Evolutionary conservation across 92 coral and sea anemone genomes (phyloP), one percentile per base, ranked within the genome.

Genomic region (Virgularia gustaviana): DNA sequence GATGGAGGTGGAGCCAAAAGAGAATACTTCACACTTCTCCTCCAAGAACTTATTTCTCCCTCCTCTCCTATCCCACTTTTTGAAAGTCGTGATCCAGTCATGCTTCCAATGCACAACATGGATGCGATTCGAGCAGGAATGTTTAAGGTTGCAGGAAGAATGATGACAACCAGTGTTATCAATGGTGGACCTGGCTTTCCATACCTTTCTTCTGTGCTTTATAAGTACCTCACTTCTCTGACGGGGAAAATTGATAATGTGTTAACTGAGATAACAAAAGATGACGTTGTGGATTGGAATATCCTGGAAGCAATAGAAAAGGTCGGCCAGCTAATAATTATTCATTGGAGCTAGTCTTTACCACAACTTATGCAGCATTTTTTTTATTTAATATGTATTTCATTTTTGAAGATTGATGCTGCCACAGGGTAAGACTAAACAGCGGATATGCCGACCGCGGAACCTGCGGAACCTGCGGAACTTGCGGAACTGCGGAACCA

Each of bases 121-220:
- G 88, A 78, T 66, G 83, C 88, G 24, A 42, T 83, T 3, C 62
- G 88, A 74, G 77, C 81, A 16, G 65, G 75, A 31, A 29, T 84
- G 73, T 84, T 73, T 60, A 79, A 73, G 73, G 78, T 79, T 4
- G 84, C 73, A 13, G 88, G 84, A 13, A 55, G 84, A 56, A 83
- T 83, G 84, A 67, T 83, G 22, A 70, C 83, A 6, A 20, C 72
- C 16, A 44, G 70, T 27, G 70, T 75, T 36, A 41, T 79, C 9
- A 84, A 84, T 75, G 85, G 85, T 54, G 80, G 82, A n/a, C 77
- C 78, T 29, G 76, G 80, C 23, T 78, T 79, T 58, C 84, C 88
- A 23, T 72, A 15, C 63, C 61, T 78, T 8, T 29, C 73, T 37
- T 58, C 88, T 27, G 71, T 73, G 20, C 35, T 83, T 22, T 79